These are phyloP conservation scores for Amphipyra tragopoginis DNA, from an alignment of 2,888 invertebrate genomes.

Conservation along the genomic window DNA sequence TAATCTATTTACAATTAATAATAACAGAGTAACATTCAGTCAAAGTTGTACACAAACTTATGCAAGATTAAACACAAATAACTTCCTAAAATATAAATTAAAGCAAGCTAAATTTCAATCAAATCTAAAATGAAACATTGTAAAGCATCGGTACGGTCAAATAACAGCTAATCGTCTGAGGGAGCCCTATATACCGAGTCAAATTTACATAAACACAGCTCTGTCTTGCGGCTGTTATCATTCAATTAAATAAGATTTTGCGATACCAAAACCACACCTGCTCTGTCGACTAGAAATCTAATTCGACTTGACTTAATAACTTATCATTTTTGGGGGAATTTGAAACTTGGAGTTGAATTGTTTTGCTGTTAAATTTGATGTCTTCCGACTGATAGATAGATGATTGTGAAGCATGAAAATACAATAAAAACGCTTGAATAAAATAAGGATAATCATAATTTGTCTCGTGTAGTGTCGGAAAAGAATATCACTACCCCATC, in stretches of 20 bases:
- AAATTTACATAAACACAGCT: slow-evolving; percentile 87
- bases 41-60: neutral
- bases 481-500: too few species aligned
- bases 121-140: slow-evolving; percentile 71
- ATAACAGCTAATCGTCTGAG: slow-evolving; percentile 75
- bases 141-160: slow-evolving; percentile 69
- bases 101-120: slow-evolving; percentile 52
- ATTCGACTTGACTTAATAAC: slow-evolving; percentile 52
- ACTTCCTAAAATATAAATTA: slow-evolving; percentile 28
- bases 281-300: slow-evolving; percentile 57
- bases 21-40: neutral
- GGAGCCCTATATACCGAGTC: slow-evolving; percentile 77
- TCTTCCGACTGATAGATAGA: slow-evolving; percentile 2
- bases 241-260: slow-evolving; percentile 88
- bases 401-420: neutral
- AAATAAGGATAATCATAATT: neutral
- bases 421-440: too few species aligned
- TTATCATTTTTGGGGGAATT: slow-evolving; percentile 48
- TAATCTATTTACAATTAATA: too few species aligned
- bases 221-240: slow-evolving; percentile 87
- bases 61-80: slow-evolving; percentile 9
- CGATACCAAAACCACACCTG: slow-evolving; percentile 80
- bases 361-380: slow-evolving; percentile 38
- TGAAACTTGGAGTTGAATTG: slow-evolving; percentile 36
- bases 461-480: too few species aligned